Evolutionary conservation across 2,797 vertebrate genomes (phyloP), one percentile per base, ranked within the genome.

Genomic region (Psittacula echo): DNA sequence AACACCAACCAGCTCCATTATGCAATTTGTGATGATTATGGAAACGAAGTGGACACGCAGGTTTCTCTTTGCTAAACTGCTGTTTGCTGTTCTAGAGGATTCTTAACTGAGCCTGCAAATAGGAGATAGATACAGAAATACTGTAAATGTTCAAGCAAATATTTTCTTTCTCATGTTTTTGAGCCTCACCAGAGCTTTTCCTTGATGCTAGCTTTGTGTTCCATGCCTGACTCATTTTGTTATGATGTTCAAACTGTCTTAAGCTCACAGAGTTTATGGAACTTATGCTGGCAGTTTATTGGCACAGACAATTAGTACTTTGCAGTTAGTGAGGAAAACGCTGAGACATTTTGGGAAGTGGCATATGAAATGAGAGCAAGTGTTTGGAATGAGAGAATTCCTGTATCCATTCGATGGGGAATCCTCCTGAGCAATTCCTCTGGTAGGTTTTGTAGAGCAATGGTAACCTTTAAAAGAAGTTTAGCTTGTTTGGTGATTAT

Each of bases 21-120:
- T 42, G 15, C 23, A 62, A 60, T 42, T 81, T 79, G 41, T 83
- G 82, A 74, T 82, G 70, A 21, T 83, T 85, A 48, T 27, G 48
- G 75, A 87, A 92, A 62, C 65, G 48, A 29, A 83, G 60, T 73
- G 71, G 78, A 88, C 76, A 19, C 70, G 72, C 14, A 6, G 5
- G 47, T 67, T 94, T 93, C n/a, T 85, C 50, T 78, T 89, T 76
- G 81, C 78, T 82, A 79, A 39, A 29, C n/a, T 79, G 22, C 66
- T 74, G 2, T 32, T 56, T 65, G 68, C 70, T 82, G 14, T 65
- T 89, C 10, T 0, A 44, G 60, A 65, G 22, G 27, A 68, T 87
- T 54, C 54, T 27, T 77, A 29, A 61, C 34, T 50, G 64, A 83
- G 37, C 29, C 5, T 47, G 27, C 26, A 26, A 53, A 65, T 23